Evolutionary conservation across 2,888 invertebrate genomes (phyloP).

Genomic region (Stramonita haemastoma): DNA sequence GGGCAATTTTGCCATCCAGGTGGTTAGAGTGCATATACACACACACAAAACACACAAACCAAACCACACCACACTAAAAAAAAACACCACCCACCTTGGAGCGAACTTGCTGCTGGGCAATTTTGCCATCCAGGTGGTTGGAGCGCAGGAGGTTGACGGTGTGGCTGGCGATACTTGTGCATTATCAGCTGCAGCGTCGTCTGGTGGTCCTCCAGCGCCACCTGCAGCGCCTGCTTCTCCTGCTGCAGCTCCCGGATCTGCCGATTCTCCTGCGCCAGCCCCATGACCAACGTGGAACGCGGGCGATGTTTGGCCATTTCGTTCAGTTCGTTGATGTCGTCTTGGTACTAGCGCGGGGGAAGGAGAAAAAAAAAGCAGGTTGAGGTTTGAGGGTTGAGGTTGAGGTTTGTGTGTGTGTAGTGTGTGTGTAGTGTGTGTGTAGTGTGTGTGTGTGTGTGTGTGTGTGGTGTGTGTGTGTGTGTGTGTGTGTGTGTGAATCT

Average conservation of each 20-base stretch:
- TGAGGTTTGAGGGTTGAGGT: not conserved
- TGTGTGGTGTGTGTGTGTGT: no score
- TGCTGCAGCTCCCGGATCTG: slow-evolving; percentile 93
- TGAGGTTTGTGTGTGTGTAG: no score
- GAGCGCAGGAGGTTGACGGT: slow-evolving; percentile 89
- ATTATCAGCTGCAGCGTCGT: slow-evolving; percentile 95
- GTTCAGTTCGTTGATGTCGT: slow-evolving; percentile 93
- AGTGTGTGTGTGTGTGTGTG: no score
- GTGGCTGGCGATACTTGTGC: slow-evolving; percentile 97
- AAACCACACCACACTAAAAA: no score
- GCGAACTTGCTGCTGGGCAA: slow-evolving; percentile 61
- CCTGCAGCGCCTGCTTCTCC: slow-evolving; percentile 93
- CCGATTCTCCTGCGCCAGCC: slow-evolving; percentile 86
- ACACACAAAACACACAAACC: no score
- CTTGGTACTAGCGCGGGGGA: slow-evolving; percentile 87
- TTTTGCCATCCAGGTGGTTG: slow-evolving; percentile 83
- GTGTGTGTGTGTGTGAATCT: no score
- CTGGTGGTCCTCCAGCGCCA: slow-evolving; percentile 95
- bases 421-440: no score
- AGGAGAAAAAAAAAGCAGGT: not conserved
- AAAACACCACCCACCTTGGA: slow-evolving; percentile 27
- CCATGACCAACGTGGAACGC: slow-evolving; percentile 91
- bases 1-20: no score
- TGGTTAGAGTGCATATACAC: no score
- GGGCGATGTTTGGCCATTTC: slow-evolving; percentile 93